These are phyloP conservation scores for Solea solea DNA, from an alignment of 2,113 vertebrate genomes.

Conservation along the genomic window DNA sequence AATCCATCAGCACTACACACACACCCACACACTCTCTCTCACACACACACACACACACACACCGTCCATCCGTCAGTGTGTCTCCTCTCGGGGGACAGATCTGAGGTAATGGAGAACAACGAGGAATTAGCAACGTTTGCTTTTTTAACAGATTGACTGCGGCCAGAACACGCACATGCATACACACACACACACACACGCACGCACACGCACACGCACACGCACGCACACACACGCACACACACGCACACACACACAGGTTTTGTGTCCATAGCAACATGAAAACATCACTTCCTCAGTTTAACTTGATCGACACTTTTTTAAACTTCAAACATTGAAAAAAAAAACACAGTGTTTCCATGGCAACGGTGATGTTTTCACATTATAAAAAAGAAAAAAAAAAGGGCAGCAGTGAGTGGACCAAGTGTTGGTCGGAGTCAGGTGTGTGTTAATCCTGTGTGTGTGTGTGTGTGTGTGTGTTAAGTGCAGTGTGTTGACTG, in stretches of 20 bases:
- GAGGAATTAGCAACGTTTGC: conserved; percentile 86
- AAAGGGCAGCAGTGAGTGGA: neutral
- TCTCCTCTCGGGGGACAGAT: conserved; percentile 87
- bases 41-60: conserved; percentile 35
- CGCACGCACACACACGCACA: conserved; percentile 46
- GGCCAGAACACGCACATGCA: conserved; percentile 19
- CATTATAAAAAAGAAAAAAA: too few relatives aligned
- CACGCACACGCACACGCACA: conserved; percentile 11
- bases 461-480: conserved; percentile 12
- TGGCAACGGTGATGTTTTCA: too few relatives aligned
- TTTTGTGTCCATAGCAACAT: too few relatives aligned
- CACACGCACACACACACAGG: neutral
- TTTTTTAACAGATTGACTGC: conserved; percentile 65
- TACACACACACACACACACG: conserved; percentile 38
- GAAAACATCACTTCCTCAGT: too few relatives aligned
- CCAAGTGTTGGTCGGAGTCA: neutral
- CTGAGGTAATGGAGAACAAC: conserved; percentile 88
- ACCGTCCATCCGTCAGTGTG: conserved; percentile 84
- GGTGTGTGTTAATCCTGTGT: neutral
- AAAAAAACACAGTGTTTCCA: too few relatives aligned
- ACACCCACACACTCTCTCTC: conserved; percentile 23
- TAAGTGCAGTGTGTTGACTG: conserved; percentile 70
- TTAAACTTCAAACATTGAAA: too few relatives aligned
- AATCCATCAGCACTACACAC: conserved; percentile 56
- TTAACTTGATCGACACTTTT: too few relatives aligned